Evolutionary conservation across 2,797 vertebrate species (phyloP).

Genomic region (Momotus momota): DNA sequence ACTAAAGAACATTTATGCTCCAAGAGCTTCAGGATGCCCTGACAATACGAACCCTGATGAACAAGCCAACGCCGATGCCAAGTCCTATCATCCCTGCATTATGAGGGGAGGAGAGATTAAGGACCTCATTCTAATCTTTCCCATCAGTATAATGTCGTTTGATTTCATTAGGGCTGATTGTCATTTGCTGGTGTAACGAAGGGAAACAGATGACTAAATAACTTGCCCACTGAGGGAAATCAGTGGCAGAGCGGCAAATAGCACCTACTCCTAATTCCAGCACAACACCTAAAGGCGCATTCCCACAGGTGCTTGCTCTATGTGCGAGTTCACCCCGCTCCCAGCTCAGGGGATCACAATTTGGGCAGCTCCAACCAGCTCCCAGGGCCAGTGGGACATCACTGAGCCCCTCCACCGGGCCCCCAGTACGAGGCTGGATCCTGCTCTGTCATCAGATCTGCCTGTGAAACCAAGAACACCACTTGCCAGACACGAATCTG

Average conservation of each 20-base stretch:
- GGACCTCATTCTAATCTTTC: not conserved
- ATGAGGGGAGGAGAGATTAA: not conserved
- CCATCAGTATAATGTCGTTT: not conserved
- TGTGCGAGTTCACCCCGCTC: not conserved
- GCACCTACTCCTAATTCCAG: not conserved
- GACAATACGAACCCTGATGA: not conserved
- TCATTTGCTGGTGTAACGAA: conserved; percentile 13
- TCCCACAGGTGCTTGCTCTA: not conserved
- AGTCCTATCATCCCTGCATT: not conserved
- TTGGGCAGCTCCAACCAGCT: not conserved
- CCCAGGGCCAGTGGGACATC: fast-evolving
- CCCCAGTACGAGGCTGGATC: not conserved
- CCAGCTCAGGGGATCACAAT: not conserved
- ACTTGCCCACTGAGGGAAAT: not conserved
- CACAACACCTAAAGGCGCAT: fast-evolving
- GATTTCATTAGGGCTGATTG: conserved; percentile 44
- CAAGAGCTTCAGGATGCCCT: not conserved
- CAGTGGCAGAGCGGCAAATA: not conserved
- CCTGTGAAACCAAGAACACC: not conserved
- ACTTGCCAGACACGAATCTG: not conserved
- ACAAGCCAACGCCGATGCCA: not conserved
- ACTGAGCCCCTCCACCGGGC: fast-evolving
- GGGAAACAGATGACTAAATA: not conserved
- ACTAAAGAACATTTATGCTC: not conserved
- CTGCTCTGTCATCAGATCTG: not conserved